Evolutionary conservation across 2,113 vertebrate genomes (phyloP).

Genomic region (Synchiropus splendidus): DNA sequence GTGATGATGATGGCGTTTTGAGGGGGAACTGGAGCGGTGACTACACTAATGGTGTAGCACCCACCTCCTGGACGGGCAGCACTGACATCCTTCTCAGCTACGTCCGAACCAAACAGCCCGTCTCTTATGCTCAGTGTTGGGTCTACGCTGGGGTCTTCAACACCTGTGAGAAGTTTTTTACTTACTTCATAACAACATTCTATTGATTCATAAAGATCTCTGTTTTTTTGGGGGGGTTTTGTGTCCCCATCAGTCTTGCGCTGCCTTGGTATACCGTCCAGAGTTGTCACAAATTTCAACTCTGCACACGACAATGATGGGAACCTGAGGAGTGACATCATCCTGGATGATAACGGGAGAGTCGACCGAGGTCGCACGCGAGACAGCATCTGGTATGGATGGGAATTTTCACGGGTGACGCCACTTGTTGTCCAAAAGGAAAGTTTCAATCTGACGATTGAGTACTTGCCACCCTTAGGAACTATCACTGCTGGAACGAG

Average conservation of each 20-base stretch:
- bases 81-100: conserved; percentile 87
- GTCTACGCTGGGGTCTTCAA: conserved; percentile 94
- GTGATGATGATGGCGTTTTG: conserved; percentile 83
- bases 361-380: conserved; percentile 74
- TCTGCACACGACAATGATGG: conserved; percentile 94
- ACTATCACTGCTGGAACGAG: conserved; percentile 97
- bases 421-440: no score
- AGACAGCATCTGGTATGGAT: conserved; percentile 82
- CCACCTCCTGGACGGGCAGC: conserved; percentile 93
- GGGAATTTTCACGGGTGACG: not conserved
- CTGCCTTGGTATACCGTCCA: conserved; percentile 84
- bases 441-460: not conserved
- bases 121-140: conserved; percentile 93
- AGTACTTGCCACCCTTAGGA: conserved; percentile 64
- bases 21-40: conserved; percentile 84
- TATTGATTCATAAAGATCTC: not conserved
- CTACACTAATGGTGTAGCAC: conserved; percentile 79
- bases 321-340: conserved; percentile 82
- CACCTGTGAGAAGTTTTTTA: conserved; percentile 74
- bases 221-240: not conserved
- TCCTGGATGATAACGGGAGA: conserved; percentile 76
- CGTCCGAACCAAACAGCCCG: conserved; percentile 61
- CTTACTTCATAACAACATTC: not conserved
- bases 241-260: conserved; percentile 72
- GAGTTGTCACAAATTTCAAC: conserved; percentile 84